phyloP scores from a whole-genome alignment of 23 tunicate species.

The Styela clava region DNA sequence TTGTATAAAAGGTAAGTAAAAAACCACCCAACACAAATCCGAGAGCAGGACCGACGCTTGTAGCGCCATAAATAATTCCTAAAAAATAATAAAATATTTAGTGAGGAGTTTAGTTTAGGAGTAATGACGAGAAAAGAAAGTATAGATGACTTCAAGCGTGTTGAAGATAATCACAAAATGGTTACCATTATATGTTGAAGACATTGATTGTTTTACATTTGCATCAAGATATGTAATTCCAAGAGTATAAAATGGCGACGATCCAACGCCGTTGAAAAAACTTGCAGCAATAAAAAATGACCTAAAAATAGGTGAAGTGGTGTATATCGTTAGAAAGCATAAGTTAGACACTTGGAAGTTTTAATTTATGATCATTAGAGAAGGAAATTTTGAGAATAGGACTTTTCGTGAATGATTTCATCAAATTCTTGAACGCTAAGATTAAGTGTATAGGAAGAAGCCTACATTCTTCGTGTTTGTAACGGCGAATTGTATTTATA shows the following conservation, averaged over 20 bases:
- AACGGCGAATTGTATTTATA: too few relatives aligned
- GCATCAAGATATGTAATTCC: slow-evolving; percentile 30
- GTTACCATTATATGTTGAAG: slow-evolving; percentile 16
- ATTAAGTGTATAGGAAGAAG: too few relatives aligned
- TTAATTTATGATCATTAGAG: too few relatives aligned
- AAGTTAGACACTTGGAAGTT: too few relatives aligned
- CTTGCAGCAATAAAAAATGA: slow-evolving; percentile 26
- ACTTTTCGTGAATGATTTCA: too few relatives aligned
- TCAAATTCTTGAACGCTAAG: too few relatives aligned
- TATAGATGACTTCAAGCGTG: too few relatives aligned
- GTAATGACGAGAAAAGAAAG: neutral
- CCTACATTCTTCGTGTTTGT: too few relatives aligned
- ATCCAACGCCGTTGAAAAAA: slow-evolving; percentile 28
- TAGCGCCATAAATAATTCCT: slow-evolving; percentile 42
- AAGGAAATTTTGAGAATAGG: too few relatives aligned
- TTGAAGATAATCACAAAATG: too few relatives aligned
- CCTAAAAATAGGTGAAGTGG: neutral
- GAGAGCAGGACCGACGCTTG: slow-evolving; percentile 38
- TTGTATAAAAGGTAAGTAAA: slow-evolving; percentile 28
- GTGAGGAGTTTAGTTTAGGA: neutral
- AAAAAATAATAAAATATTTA: neutral
- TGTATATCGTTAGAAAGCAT: too few relatives aligned
- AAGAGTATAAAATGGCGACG: slow-evolving; percentile 15
- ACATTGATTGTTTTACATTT: slow-evolving; percentile 2
- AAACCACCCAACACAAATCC: slow-evolving; percentile 44